These are phyloP conservation scores for Peromyscus aztecus DNA, from an alignment of 2,797 vertebrate genomes.

Conservation along the genomic window DNA sequence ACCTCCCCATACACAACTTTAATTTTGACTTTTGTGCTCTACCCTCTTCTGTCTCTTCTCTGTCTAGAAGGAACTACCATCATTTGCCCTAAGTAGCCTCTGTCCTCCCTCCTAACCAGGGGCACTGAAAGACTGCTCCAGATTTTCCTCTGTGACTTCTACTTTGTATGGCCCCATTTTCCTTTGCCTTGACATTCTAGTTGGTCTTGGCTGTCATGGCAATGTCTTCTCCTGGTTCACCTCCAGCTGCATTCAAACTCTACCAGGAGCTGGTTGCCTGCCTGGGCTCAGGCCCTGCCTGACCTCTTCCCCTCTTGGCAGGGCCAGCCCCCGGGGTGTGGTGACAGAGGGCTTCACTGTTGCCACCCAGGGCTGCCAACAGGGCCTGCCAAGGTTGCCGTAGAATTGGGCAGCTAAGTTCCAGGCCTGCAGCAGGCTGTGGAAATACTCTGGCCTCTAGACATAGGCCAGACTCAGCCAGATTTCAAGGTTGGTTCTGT, in stretches of 20 bases:
- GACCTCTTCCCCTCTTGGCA: conserved; percentile 70
- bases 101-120: neutral
- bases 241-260: conserved; percentile 53
- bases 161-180: neutral
- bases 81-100: neutral
- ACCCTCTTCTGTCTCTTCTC: neutral
- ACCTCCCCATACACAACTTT: neutral
- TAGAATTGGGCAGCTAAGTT: conserved; percentile 38
- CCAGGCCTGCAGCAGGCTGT: neutral
- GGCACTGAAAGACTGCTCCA: neutral
- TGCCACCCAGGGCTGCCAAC: conserved; percentile 13
- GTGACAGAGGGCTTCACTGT: conserved; percentile 45
- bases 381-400: conserved; percentile 43
- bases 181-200: conserved; percentile 18
- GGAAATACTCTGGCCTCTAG: conserved; percentile 2
- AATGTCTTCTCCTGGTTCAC: conserved; percentile 44
- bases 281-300: conserved; percentile 23
- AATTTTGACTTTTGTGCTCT: neutral
- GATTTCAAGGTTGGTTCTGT: neutral
- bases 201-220: neutral
- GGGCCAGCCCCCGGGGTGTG: conserved; percentile 23
- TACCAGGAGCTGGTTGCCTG: conserved; percentile 49
- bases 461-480: neutral
- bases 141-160: conserved; percentile 11
- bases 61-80: neutral